A percentile compares a stretch with the other conserved stretches of the same genome.
phyloP scores from a whole-genome alignment of 1,140 invertebrate genomes.

The Aleiodes sp. region DNA sequence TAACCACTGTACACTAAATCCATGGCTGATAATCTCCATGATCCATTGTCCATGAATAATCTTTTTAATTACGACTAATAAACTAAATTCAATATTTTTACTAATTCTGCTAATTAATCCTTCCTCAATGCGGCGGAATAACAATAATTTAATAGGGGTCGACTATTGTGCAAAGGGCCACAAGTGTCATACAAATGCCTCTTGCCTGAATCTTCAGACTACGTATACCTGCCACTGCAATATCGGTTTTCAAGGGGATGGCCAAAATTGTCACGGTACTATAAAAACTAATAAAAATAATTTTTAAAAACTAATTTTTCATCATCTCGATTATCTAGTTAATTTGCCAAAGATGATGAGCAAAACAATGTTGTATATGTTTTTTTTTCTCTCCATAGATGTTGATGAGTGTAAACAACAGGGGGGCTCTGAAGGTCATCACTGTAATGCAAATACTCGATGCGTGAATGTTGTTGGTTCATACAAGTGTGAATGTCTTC shows the following conservation, averaged over 20 bases:
- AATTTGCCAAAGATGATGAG: neutral
- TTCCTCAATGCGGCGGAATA: neutral
- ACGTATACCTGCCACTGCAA: constrained; percentile 86
- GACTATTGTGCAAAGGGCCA: constrained; percentile 89
- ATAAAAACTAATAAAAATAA: constrained; percentile 36
- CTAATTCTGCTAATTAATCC: constrained; percentile 9
- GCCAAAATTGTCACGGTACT: constrained; percentile 78
- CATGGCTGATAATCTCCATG: no score
- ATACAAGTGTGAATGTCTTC: constrained; percentile 83
- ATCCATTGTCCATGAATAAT: no score
- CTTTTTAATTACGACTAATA: no score
- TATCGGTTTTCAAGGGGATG: constrained; percentile 83
- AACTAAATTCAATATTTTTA: no score
- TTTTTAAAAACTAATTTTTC: constrained; percentile 34
- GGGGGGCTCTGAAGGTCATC: constrained; percentile 79
- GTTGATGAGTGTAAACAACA: constrained; percentile 82
- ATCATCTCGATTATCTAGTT: neutral
- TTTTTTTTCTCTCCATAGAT: constrained; percentile 68
- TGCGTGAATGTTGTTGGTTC: constrained; percentile 83
- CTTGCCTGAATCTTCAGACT: constrained; percentile 85
- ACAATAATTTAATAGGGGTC: constrained; percentile 70
- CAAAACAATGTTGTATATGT: neutral
- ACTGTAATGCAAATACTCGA: constrained; percentile 81
- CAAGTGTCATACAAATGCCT: constrained; percentile 83
- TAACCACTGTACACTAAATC: no score